These are phyloP conservation scores for Passer domesticus DNA, from an alignment of 2,113 vertebrate genomes.

Conservation along the genomic window DNA sequence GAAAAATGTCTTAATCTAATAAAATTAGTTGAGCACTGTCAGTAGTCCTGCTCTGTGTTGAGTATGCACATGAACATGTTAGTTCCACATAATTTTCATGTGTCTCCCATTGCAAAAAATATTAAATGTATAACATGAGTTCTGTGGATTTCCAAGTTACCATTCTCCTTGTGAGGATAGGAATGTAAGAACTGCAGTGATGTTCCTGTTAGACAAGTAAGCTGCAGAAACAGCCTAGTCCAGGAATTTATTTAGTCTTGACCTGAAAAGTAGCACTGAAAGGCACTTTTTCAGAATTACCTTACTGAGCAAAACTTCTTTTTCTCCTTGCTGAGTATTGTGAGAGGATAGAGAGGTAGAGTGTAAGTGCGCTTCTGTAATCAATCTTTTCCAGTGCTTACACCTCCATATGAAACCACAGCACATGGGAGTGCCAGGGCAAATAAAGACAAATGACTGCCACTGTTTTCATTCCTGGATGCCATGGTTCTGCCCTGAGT, in stretches of 20 bases:
- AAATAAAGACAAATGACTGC: not conserved
- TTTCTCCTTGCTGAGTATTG: not conserved
- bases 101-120: not conserved
- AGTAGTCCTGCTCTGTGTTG: not conserved
- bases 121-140: accelerated
- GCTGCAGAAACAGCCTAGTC: not conserved
- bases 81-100: not conserved
- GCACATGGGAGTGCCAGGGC: not conserved
- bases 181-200: not conserved
- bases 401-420: not conserved
- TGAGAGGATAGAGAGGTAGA: not conserved
- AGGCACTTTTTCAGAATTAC: not conserved
- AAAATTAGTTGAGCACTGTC: not conserved
- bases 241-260: not conserved
- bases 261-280: not conserved
- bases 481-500: not conserved
- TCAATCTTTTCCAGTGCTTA: not conserved
- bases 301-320: not conserved
- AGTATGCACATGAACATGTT: not conserved
- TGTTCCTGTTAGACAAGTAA: not conserved
- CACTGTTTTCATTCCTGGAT: not conserved
- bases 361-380: not conserved
- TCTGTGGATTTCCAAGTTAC: not conserved
- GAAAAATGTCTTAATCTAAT: not conserved
- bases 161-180: not conserved